A percentile compares a stretch with the other conserved stretches of the same genome.
Evolutionary conservation across 2,797 vertebrate species (phyloP).

Genomic region (Arctocebus calabarensis): DNA sequence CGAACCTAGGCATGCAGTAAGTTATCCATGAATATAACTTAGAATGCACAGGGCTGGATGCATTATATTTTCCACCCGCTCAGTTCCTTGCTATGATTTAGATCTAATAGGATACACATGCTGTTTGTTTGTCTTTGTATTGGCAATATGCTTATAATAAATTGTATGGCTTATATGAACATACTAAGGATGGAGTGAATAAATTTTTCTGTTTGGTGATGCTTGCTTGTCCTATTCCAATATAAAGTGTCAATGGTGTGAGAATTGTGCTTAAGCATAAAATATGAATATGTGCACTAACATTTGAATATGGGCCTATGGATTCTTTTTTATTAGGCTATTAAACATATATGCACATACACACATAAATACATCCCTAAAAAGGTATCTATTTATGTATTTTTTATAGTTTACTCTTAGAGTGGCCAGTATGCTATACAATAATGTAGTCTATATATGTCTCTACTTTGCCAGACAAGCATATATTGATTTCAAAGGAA

Average conservation of each 20-base stretch:
- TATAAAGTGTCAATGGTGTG: constrained; percentile 56
- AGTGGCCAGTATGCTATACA: constrained; percentile 73
- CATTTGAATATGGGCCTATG: constrained; percentile 47
- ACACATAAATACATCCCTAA: constrained; percentile 21
- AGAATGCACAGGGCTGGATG: constrained; percentile 47
- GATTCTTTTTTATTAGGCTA: constrained; percentile 56
- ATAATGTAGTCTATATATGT: constrained; percentile 74
- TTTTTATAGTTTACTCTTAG: constrained; percentile 77
- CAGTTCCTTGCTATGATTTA: constrained; percentile 68
- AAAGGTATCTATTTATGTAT: constrained; percentile 16
- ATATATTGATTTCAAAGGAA: constrained; percentile 63
- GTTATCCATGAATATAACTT: constrained; percentile 57
- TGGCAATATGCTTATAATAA: constrained; percentile 70
- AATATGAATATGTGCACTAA: constrained; percentile 55
- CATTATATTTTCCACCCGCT: constrained; percentile 64
- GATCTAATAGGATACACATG: constrained; percentile 67
- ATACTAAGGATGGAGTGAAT: constrained; percentile 65
- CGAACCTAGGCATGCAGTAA: constrained; percentile 56
- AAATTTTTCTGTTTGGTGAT: constrained; percentile 70
- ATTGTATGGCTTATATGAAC: constrained; percentile 67
- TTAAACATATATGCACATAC: neutral
- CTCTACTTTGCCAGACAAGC: constrained; percentile 64
- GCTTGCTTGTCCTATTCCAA: constrained; percentile 65
- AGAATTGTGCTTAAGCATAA: constrained; percentile 62
- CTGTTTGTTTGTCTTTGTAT: constrained; percentile 75